Evolutionary conservation across 1,140 invertebrate genomes (phyloP), one percentile per base, ranked within the genome.

Genomic region (Papilio machaon): DNA sequence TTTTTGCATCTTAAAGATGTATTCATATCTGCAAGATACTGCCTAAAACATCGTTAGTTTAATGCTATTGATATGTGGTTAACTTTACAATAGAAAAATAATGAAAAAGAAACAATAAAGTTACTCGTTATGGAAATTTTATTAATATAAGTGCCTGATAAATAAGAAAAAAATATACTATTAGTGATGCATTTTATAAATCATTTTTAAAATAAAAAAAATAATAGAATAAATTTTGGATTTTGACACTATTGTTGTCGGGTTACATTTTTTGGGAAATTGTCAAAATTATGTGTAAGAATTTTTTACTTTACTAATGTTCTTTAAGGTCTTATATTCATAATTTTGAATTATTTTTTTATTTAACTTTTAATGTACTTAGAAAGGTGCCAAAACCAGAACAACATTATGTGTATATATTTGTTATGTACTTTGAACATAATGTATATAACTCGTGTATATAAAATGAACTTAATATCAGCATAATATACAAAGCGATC

Each of bases 401-500:
- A 67, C 64, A 67, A 67, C 23, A 35, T 64, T 30, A 64, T 64
- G 23, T 67, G 23, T 30, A 67, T 67, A 67, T 67, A 30, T 15
- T 35, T 67, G 64, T 67, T 67, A 67, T 35, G 15, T 67, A 54
- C 13, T n/a, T 58, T 58, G 19, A 64, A 64, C 19, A 64, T 9
- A 23, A 67, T 67, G 64, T 67, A 67, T 47, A 74, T 74, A 46
- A 74, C 46, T 74, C n/a, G 13, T 74, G 49, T 75, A 49, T 75
- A 75, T 75, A 75, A 30, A 54, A 54, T 46, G n/a, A 47, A 46
- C 35, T 46, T 15, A 74, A 47, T 74, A 74, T 17, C 15, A 47
- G n/a, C 74, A 75, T 75, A 75, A 75, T 75, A 30, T 54, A 19
- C 70, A 73, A 73, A 74, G 46, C 46, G 73, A 75, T 54, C 74